Conservation (phyloP, 2,113 vertebrate genomes). For the Callithrix jacchus region DNA sequence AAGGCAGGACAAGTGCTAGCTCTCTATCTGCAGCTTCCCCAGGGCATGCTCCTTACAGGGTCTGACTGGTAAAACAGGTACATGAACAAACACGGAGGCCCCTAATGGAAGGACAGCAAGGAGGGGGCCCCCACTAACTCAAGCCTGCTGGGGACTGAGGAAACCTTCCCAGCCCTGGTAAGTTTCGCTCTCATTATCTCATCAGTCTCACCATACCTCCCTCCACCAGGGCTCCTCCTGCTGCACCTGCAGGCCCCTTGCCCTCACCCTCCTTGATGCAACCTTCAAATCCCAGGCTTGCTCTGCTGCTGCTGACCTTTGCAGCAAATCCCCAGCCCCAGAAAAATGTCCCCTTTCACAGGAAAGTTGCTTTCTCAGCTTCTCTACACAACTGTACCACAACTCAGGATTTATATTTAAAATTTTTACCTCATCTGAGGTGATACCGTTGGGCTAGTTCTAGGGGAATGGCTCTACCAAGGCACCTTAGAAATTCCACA, state of each 20-base stretch:
- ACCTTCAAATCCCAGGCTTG: not conserved
- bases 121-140: not conserved
- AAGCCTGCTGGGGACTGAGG: not conserved
- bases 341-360: not conserved
- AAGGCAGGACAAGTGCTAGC: not conserved
- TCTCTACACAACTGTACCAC: fast-evolving
- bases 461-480: not conserved
- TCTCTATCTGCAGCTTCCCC: not conserved
- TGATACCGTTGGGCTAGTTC: not conserved
- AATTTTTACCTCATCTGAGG: not conserved
- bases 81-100: too few relatives aligned
- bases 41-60: too few relatives aligned
- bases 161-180: not conserved
- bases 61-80: not conserved
- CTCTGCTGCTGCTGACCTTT: not conserved
- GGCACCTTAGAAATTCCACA: not conserved
- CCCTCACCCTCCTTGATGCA: not conserved
- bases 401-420: not conserved
- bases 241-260: fast-evolving
- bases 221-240: not conserved
- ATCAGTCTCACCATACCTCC: too few relatives aligned
- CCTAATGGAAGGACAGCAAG: not conserved
- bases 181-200: not conserved
- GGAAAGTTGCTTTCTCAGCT: not conserved
- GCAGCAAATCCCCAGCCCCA: not conserved